Conservation (phyloP, 2,113 vertebrate species). For the Syrmaticus mikado region DNA sequence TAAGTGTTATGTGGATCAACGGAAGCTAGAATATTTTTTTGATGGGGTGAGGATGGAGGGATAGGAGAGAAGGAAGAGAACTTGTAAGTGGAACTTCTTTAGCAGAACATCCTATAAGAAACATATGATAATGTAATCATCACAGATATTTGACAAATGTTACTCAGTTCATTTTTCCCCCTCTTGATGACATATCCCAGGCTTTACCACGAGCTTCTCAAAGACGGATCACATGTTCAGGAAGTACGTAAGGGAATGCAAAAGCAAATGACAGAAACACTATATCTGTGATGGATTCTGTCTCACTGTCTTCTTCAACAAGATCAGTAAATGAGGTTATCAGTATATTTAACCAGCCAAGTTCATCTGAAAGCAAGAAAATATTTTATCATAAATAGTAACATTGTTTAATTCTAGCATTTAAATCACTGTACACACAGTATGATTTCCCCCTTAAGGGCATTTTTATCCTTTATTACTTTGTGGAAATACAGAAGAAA, state of each 20-base stretch:
- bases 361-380: slow-evolving; percentile 18
- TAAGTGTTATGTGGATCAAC: slow-evolving; percentile 36
- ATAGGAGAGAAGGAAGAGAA: slow-evolving; percentile 18
- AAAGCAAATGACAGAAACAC: slow-evolving; percentile 41
- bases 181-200: slow-evolving; percentile 65
- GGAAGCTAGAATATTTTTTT: slow-evolving; percentile 58
- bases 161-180: slow-evolving; percentile 61
- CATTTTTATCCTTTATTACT: background rate
- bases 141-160: slow-evolving; percentile 61
- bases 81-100: slow-evolving; percentile 3
- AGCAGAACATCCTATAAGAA: slow-evolving; percentile 39
- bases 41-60: slow-evolving; percentile 46
- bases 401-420: background rate
- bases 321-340: slow-evolving; percentile 45
- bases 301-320: background rate
- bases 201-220: slow-evolving; percentile 45
- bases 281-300: slow-evolving; percentile 15
- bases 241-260: slow-evolving; percentile 36
- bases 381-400: background rate
- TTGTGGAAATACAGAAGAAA: background rate
- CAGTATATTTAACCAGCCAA: background rate
- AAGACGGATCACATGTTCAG: slow-evolving; percentile 46
- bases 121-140: slow-evolving; percentile 72
- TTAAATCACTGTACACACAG: background rate
- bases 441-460: background rate